phyloP scores from a whole-genome alignment of 2,113 vertebrate genomes.

The Emydocephalus ijimae region DNA sequence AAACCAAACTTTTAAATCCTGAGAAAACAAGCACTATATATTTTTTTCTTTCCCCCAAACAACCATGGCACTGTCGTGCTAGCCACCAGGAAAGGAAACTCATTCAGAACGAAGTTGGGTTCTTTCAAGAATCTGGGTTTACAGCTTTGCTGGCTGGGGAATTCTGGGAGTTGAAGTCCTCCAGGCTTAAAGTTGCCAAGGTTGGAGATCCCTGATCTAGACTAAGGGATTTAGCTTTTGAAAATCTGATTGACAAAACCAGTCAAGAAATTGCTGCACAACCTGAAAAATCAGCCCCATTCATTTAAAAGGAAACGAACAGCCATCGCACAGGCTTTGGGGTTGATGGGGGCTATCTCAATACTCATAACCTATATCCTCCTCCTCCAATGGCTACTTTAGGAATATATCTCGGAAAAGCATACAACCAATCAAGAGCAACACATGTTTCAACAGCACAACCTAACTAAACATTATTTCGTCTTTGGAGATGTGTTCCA shows the following conservation, averaged over 20 bases:
- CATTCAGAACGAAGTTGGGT: too few relatives aligned
- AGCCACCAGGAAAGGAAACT: background rate
- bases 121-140: background rate
- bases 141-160: too few relatives aligned
- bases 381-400: background rate
- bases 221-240: background rate
- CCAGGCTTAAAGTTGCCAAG: too few relatives aligned
- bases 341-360: background rate
- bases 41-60: background rate
- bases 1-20: background rate
- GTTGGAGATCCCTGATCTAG: background rate
- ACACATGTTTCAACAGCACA: background rate
- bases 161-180: too few relatives aligned
- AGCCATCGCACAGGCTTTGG: background rate
- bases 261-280: background rate
- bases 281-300: background rate
- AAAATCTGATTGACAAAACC: background rate
- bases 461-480: background rate
- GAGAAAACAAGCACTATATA: background rate
- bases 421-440: background rate
- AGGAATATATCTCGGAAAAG: background rate
- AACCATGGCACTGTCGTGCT: background rate
- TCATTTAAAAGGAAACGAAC: background rate
- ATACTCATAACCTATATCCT: background rate
- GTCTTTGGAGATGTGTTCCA: background rate